A percentile compares a stretch with the other conserved stretches of the same genome.
Conservation (phyloP, 2,113 vertebrate genomes). For the Burhinus oedicnemus region DNA sequence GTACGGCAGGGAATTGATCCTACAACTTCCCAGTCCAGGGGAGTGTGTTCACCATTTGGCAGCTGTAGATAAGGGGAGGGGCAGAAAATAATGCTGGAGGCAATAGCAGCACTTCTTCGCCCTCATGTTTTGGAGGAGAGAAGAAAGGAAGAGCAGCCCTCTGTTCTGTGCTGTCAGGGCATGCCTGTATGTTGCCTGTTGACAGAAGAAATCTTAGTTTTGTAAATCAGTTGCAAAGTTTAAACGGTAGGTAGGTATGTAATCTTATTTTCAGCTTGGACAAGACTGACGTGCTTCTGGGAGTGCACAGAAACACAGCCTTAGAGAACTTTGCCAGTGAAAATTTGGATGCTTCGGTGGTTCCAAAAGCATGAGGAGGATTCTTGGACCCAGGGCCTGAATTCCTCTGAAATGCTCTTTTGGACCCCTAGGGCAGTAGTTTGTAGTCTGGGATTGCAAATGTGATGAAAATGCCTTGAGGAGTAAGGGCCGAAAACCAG, state of each 20-base stretch:
- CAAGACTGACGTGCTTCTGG: background rate
- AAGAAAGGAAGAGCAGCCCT: background rate
- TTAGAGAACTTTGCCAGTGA: background rate
- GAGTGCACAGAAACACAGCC: background rate
- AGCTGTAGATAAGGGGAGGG: background rate
- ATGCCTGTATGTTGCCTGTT: background rate
- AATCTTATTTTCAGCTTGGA: background rate
- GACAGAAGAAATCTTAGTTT: background rate
- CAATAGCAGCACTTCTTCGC: background rate
- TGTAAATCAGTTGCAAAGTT: background rate
- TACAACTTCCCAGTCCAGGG: background rate
- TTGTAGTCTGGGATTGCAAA: background rate
- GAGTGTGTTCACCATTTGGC: background rate
- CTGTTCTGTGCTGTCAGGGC: conserved; percentile 7
- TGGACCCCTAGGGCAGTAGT: background rate
- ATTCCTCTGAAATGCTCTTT: background rate
- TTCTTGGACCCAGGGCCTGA: background rate
- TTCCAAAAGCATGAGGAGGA: background rate
- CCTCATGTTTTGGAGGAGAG: background rate
- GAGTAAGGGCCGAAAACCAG: background rate
- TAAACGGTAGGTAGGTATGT: background rate
- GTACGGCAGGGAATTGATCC: background rate
- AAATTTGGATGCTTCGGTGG: background rate
- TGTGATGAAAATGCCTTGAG: background rate
- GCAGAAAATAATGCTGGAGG: background rate